Base-by-base conservation (phyloP, 2,888 invertebrate species). In the Eilema caniola region DNA sequence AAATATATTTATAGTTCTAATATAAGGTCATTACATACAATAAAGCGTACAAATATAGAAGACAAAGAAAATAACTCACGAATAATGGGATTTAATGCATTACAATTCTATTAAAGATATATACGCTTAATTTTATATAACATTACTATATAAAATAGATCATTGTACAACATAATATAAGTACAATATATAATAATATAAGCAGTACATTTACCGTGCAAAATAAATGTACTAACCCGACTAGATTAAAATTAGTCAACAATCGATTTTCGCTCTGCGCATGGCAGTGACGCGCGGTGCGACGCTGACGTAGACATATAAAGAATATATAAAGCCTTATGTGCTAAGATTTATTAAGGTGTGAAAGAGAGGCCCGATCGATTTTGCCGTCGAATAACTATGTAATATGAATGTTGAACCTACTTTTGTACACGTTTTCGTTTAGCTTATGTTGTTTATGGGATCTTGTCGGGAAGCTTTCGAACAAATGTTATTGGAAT, bases 211-310 rank as follows among this genome's bases (percentile, higher is more conserved):
- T 37, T 57, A 37, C 33, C 24, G 53, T 66, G 37, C 53, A 66
- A 14, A 57, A 37, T 37, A 59, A 66, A 24, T 33, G 28, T 47
- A 67, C 31, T n/a, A 25, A 56, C 31, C n/a, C 63, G 23, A 73
- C 78, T 73, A 77, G 71, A 79, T 79, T 76, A 70, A 76, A 69
- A 73, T 77, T 74, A 76, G 76, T 79, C 69, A 67, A 69, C 83
- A 86, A 86, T 91, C 90, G 90, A 90, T 87, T 88, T 86, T 3
- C 73, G 72, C 76, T 83, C 67, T 87, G 90, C 90, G 91, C 91
- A 88, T 85, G 90, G 70, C 88, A 75, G 82, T 82, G 84, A 85
- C 87, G 85, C 76, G 74, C 82, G 82, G 75, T 87, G 86, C 86
- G 85, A 85, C 81, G 78, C 71, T 83, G 78, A 83, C 81, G 86